phyloP scores from a whole-genome alignment of 2,113 vertebrate species.

The Cygnus buccinator region DNA sequence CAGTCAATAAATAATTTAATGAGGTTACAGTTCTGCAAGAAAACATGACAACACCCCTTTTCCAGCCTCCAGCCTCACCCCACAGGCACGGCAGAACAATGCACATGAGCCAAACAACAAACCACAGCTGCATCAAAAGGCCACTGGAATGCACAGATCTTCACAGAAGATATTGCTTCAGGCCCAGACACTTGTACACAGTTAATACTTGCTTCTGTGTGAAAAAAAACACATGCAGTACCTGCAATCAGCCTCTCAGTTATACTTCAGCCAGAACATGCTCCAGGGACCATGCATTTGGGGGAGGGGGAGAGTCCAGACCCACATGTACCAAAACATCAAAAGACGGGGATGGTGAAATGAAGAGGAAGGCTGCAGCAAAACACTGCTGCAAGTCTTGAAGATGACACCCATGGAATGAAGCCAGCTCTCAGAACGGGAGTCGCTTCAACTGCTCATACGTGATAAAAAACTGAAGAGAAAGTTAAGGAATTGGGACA shows the following conservation, averaged over 20 bases:
- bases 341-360: slow-evolving; percentile 13
- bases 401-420: background rate
- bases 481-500: slow-evolving; percentile 76
- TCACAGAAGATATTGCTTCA: slow-evolving; percentile 79
- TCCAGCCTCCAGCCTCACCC: slow-evolving; percentile 33
- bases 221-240: slow-evolving; percentile 8
- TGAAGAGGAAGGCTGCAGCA: slow-evolving; percentile 9
- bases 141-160: slow-evolving; percentile 68
- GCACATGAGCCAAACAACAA: background rate
- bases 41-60: slow-evolving; percentile 7
- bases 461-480: slow-evolving; percentile 94
- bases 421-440: slow-evolving; percentile 81
- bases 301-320: background rate
- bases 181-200: slow-evolving; percentile 31
- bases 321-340: slow-evolving; percentile 23
- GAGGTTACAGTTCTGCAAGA: slow-evolving; percentile 61
- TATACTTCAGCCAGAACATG: background rate
- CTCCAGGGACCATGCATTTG: slow-evolving; percentile 23
- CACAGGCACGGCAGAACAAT: background rate
- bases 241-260: background rate
- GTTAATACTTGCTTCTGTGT: background rate
- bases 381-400: background rate
- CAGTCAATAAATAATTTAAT: slow-evolving; percentile 84
- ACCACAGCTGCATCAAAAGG: slow-evolving; percentile 34
- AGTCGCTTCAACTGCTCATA: slow-evolving; percentile 96